phyloP scores from a whole-genome alignment of 2,797 vertebrate genomes.

The Spea hammondii region DNA sequence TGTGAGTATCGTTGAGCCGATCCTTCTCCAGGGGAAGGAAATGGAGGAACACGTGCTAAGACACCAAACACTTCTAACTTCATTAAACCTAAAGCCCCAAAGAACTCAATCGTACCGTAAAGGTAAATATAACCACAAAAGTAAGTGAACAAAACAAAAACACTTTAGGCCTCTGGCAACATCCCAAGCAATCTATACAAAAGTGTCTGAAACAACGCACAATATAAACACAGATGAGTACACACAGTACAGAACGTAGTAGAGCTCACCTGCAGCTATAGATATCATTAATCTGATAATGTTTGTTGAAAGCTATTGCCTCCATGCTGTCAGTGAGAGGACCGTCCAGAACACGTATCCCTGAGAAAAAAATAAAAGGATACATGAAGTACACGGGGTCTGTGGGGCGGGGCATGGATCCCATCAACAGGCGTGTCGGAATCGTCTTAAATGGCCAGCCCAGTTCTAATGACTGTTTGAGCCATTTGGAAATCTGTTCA shows the following conservation, averaged over 20 bases:
- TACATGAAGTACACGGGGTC: not conserved
- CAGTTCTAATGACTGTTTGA: too few species aligned
- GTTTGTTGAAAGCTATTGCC: slow-evolving; percentile 95
- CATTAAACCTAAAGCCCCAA: too few species aligned
- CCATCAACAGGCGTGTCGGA: not conserved
- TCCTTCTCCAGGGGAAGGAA: too few species aligned
- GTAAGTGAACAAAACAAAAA: not conserved
- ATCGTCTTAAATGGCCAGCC: too few species aligned
- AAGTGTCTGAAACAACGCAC: not conserved
- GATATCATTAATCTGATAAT: slow-evolving; percentile 97
- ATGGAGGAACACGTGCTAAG: too few species aligned
- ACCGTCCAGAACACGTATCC: slow-evolving; percentile 92
- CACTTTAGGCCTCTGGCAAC: not conserved
- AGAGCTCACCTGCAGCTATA: slow-evolving; percentile 93
- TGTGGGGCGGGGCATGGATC: not conserved
- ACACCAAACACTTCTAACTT: too few species aligned
- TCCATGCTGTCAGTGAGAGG: slow-evolving; percentile 97
- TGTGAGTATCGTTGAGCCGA: too few species aligned
- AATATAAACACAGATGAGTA: not conserved
- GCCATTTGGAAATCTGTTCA: too few species aligned
- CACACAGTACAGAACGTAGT: not conserved
- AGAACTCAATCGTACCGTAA: too few species aligned
- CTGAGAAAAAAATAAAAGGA: slow-evolving; percentile 61
- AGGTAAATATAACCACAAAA: not conserved
- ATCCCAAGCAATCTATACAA: not conserved